Base-by-base conservation (phyloP, 2,797 vertebrate genomes). In the Champsocephalus gunnari region DNA sequence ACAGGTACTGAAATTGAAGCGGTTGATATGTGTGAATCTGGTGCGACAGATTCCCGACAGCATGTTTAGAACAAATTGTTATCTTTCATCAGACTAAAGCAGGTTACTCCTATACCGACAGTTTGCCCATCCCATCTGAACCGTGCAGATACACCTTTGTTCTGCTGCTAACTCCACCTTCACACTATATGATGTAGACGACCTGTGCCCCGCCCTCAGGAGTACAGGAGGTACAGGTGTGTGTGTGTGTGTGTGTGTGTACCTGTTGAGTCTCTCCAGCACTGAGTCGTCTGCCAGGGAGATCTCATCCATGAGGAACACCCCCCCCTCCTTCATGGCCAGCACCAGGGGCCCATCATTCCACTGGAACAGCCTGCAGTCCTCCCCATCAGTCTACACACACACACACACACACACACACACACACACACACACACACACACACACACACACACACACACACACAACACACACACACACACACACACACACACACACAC, bases 251-350 rank as follows among this genome's bases (percentile, higher is more conserved):
- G 21, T 71, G 65, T 62, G 16, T 12, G 2, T 24, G 32, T 82
- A 99, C 98, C 98, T 99, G 92, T 99, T 99, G 50, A 99, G 97
- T 90, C 98, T 95, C 92, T 99, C 98, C 55, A 99, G 89, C 32
- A 99, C 98, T 0, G 98, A 99, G 87, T 99, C 98, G 24, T 99
- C 98, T 24, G 98, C 98, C 80, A 99, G 85, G 0, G 98, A 99
- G 86, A 99, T 99, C 88, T 99, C 98, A 83, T 99, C 98, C 92
- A 99, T 95, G 34, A 99, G 96, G 12, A 99, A 99, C 81, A 98
- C 96, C 0, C 96, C 93, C 0, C 97, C 96, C 55, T 97, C 95
- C 75, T 94, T 98, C 96, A 99, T 96, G 57, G 98, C 98, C 84
- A 96, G 88, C 73, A 99, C 98, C 84, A 99, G 90, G 24, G 98